A percentile compares a stretch with the other conserved stretches of the same genome.
phyloP scores from a whole-genome alignment of 2,113 vertebrate species.

The Microtus montanus region DNA sequence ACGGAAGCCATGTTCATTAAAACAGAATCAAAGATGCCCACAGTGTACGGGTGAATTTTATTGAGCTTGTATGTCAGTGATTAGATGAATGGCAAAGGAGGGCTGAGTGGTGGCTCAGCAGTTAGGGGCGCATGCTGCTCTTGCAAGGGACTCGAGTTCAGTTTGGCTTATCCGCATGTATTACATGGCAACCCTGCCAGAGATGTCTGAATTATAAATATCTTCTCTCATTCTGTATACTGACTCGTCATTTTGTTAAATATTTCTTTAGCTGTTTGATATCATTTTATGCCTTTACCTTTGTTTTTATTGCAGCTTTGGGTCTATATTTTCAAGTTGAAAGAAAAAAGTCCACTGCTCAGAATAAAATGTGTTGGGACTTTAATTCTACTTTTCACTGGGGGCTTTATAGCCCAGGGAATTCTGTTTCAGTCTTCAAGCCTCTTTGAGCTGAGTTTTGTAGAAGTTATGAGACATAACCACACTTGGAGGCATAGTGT shows the following conservation, averaged over 20 bases:
- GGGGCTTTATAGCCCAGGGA: not conserved
- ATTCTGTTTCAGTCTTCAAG: not conserved
- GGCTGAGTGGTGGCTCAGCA: rapidly evolving
- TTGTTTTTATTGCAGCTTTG: not conserved
- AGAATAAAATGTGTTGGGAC: not conserved
- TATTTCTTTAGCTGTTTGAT: not conserved
- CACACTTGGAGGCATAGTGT: not conserved
- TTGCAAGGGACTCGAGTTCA: not conserved
- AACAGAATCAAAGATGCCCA: not conserved
- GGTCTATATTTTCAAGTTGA: not conserved
- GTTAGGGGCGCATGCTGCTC: not conserved
- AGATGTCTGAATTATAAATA: not conserved
- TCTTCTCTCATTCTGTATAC: not conserved
- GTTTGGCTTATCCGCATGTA: not conserved
- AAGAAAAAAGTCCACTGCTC: not conserved
- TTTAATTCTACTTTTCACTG: not conserved
- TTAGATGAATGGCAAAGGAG: not conserved
- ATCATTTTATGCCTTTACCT: too few species aligned
- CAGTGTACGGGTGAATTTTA: not conserved
- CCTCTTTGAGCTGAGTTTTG: not conserved
- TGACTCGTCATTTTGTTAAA: not conserved
- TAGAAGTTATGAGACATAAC: not conserved
- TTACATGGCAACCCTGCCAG: too few species aligned
- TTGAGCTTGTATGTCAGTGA: not conserved
- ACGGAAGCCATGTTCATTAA: not conserved